These are phyloP conservation scores for Drosophila sordidula DNA, from an alignment of 2,888 invertebrate species.

Conservation along the genomic window DNA sequence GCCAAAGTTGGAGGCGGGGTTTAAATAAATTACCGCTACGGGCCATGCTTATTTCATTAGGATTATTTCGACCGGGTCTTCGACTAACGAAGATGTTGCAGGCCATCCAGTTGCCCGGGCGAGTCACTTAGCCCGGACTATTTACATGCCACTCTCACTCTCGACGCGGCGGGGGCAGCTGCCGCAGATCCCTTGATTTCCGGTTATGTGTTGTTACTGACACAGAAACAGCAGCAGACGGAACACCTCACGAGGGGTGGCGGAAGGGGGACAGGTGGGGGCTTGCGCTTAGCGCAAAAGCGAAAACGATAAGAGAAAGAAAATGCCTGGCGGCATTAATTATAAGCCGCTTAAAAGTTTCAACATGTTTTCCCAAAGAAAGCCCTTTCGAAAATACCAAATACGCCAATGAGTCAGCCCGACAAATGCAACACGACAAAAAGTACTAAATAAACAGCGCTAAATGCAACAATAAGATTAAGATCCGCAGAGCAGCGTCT, in stretches of 20 bases:
- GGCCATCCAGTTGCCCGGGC: conserved; percentile 9
- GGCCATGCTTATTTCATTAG: conserved; percentile 81
- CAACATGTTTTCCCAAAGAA: conserved; percentile 69
- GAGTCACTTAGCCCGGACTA: conserved; percentile 21
- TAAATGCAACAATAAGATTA: conserved; percentile 5
- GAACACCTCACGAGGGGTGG: conserved; percentile 5
- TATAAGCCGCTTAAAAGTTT: conserved; percentile 82
- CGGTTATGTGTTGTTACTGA: conserved; percentile 62
- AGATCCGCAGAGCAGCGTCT: conserved; percentile 16
- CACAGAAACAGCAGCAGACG: conserved; percentile 43
- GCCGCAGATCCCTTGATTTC: conserved; percentile 64
- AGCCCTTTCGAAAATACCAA: conserved; percentile 43
- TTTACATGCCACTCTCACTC: conserved; percentile 25
- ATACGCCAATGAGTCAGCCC: conserved; percentile 9
- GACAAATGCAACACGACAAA: conserved; percentile 25
- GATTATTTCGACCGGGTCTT: conserved; percentile 67
- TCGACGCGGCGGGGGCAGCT: neutral
- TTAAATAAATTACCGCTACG: conserved; percentile 82
- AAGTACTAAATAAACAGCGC: conserved; percentile 17
- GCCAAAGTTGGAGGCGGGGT: conserved; percentile 32
- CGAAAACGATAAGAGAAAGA: conserved; percentile 73
- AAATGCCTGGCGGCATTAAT: conserved; percentile 80
- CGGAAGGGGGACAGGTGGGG: neutral
- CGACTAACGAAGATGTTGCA: conserved; percentile 26
- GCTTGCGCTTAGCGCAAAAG: conserved; percentile 57